phyloP scores from a whole-genome alignment of 2,888 invertebrate genomes.

The Mimas tiliae region DNA sequence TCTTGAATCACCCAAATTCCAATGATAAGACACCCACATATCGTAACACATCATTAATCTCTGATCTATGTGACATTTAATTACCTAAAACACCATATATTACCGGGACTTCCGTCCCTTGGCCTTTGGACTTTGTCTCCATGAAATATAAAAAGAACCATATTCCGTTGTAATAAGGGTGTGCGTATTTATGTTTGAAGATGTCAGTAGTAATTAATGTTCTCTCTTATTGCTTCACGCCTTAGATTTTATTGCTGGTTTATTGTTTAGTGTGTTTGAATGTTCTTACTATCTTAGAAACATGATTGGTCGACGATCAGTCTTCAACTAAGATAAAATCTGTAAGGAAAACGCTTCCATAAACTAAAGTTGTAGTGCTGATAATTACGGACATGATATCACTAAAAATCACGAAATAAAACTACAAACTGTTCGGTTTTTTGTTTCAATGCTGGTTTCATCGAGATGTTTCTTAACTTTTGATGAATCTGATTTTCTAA shows the following conservation, averaged over 20 bases:
- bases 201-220: conserved; percentile 70
- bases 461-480: too few relatives aligned
- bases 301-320: too few relatives aligned
- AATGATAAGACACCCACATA: conserved; percentile 42
- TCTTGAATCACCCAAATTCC: not conserved
- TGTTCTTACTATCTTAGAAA: not conserved
- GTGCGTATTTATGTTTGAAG: conserved; percentile 28
- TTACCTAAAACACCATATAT: conserved; percentile 85
- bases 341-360: too few relatives aligned
- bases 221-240: conserved; percentile 83
- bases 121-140: conserved; percentile 52
- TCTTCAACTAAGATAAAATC: not conserved
- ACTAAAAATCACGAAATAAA: too few relatives aligned
- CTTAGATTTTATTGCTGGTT: conserved; percentile 78
- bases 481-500: too few relatives aligned
- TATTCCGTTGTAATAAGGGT: conserved; percentile 42
- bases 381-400: too few relatives aligned
- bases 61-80: conserved; percentile 84
- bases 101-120: conserved; percentile 77
- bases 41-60: conserved; percentile 84
- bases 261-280: conserved; percentile 27
- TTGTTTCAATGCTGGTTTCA: too few relatives aligned
- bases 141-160: conserved; percentile 34
- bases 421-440: too few relatives aligned
- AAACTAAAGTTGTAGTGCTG: too few relatives aligned